A percentile compares a stretch with the other conserved stretches of the same genome.
phyloP scores from a whole-genome alignment of 2,888 invertebrate genomes.

The Macrostomum cliftonense region DNA sequence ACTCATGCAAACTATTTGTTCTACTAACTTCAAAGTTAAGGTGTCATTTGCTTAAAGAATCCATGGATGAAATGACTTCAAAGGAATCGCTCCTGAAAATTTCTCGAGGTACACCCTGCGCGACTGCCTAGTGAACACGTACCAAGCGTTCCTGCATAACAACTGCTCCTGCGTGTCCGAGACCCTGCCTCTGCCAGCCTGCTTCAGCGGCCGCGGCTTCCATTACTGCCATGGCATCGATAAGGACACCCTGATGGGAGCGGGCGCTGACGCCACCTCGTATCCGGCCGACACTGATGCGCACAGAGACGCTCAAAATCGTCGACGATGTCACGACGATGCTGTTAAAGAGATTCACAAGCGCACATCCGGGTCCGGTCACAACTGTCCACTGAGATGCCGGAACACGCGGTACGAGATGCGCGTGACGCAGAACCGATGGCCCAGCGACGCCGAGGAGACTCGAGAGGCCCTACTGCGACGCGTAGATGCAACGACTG shows the following conservation, averaged over 20 bases:
- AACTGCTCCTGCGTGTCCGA: conserved; percentile 2
- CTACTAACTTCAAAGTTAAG: no score
- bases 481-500: no score
- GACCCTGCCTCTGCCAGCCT: conserved; percentile 1
- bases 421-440: conserved; percentile 49
- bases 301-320: neutral
- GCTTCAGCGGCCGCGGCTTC: neutral
- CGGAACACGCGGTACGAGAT: neutral
- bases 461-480: no score
- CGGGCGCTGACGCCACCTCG: no score
- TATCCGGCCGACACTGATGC: neutral
- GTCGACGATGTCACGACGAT: neutral
- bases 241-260: neutral
- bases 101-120: conserved; percentile 1
- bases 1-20: no score
- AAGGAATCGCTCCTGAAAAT: no score
- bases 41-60: no score
- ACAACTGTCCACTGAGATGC: neutral
- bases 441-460: conserved; percentile 39
- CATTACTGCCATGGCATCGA: no score
- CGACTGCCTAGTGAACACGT: conserved; percentile 1
- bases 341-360: neutral
- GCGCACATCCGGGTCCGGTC: neutral
- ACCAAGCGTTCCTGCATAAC: neutral
- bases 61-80: no score